These are phyloP conservation scores for Engystomops pustulosus DNA, from an alignment of 2,113 vertebrate species.

Conservation along the genomic window DNA sequence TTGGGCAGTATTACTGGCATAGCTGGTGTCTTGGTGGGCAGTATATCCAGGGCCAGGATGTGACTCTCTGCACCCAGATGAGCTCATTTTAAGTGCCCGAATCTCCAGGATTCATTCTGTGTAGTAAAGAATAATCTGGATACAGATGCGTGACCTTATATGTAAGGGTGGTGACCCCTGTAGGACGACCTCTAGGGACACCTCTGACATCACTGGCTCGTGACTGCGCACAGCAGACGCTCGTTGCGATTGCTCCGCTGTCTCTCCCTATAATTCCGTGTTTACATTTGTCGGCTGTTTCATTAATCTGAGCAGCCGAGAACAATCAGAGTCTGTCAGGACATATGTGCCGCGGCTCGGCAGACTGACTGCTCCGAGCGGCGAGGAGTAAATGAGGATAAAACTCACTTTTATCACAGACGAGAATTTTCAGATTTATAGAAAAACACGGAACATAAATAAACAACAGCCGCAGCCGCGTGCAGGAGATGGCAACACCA, in stretches of 20 bases:
- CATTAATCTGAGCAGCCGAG: slow-evolving; percentile 20
- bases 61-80: too few relatives aligned
- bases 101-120: too few relatives aligned
- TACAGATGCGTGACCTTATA: too few relatives aligned
- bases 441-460: slow-evolving; percentile 43
- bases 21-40: not conserved
- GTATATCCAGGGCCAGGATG: too few relatives aligned
- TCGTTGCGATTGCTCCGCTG: not conserved
- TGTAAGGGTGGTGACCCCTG: too few relatives aligned
- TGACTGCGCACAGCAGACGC: not conserved
- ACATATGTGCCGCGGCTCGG: slow-evolving; percentile 30
- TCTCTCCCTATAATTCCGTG: slow-evolving; percentile 15
- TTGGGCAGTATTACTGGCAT: not conserved
- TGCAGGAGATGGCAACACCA: not conserved
- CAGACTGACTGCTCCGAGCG: slow-evolving; percentile 9
- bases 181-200: too few relatives aligned
- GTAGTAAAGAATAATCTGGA: too few relatives aligned
- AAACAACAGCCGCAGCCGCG: slow-evolving; percentile 30
- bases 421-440: slow-evolving; percentile 20
- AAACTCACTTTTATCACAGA: slow-evolving; percentile 41
- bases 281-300: slow-evolving; percentile 43
- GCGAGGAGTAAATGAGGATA: slow-evolving; percentile 53
- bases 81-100: too few relatives aligned
- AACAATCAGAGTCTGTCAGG: slow-evolving; percentile 31
- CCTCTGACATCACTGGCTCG: too few relatives aligned